Base-by-base conservation (phyloP, 2,888 invertebrate genomes). In the Cerastis leucographa region DNA sequence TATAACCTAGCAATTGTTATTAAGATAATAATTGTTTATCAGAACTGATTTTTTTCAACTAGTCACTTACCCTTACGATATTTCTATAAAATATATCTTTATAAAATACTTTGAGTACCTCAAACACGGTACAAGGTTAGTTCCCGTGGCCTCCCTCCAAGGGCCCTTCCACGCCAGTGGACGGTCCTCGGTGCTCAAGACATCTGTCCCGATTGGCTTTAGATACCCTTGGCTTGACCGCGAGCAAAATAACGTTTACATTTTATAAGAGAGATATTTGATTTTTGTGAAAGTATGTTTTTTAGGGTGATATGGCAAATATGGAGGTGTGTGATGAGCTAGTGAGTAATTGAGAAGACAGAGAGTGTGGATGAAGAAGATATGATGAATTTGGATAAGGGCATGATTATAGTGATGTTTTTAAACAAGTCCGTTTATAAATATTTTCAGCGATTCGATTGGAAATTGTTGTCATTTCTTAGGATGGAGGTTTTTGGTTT, bases 141-240 rank as follows among this genome's bases (percentile, higher is more conserved):
- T 29, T 61, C 67, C 64, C 65, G 81, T 71, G 80, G 51, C 86
- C 84, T 83, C 44, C 29, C 69, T 65, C 61, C 72, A 54, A 78
- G 86, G 80, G 49, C 56, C 42, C 69, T 84, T 84, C 84, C 79
- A 73, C 67, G 76, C 19, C 73, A 84, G 65, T 66, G 83, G 64
- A 59, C 35, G 46, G 79, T 56, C 74, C 65, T 68, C 71, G 70
- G 83, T 84, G 80, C 71, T 67, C 74, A 44, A 54, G 74, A 84
- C 86, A 86, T 83, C 80, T 86, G 75, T 76, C 56, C 54, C 83
- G 66, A 78, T 74, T 73, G 71, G 17, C 67, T 65, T 51, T 35
- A 42, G 12, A 69, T 75, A 61, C 59, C 70, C 72, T 85, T 72
- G 81, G 25, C 42, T 40, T 70, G 68, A 67, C 81, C 70, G 44